Conservation (phyloP, 2,113 vertebrate species). For the Thunnus thynnus region DNA sequence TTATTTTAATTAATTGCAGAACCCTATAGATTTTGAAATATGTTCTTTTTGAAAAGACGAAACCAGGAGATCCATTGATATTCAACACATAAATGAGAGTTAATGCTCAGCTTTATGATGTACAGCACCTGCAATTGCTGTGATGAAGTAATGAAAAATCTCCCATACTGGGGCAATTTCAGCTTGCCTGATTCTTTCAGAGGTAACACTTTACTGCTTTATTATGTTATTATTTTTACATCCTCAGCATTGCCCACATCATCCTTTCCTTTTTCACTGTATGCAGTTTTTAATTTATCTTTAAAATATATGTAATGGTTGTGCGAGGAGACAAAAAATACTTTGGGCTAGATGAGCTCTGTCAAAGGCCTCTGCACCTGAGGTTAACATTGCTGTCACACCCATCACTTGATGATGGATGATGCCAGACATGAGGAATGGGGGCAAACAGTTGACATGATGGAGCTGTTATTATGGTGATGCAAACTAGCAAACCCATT, state of each 20-base stretch:
- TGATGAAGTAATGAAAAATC: background rate
- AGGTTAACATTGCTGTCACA: background rate
- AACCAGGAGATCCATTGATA: too few species aligned
- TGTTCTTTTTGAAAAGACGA: too few species aligned
- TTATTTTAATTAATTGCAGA: too few species aligned
- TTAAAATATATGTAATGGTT: background rate
- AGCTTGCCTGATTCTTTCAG: background rate
- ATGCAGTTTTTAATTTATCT: background rate
- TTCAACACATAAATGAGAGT: too few species aligned
- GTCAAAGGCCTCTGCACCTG: slow-evolving; percentile 7
- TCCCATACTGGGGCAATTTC: background rate
- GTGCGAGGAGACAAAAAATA: background rate
- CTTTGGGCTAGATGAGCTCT: background rate
- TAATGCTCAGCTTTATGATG: too few species aligned
- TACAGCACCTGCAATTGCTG: background rate
- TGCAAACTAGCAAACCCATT: too few species aligned
- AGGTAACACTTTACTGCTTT: too few species aligned
- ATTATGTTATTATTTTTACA: background rate
- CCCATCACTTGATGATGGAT: slow-evolving; percentile 18
- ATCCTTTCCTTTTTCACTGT: background rate
- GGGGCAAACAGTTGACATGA: background rate
- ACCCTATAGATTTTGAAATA: too few species aligned
- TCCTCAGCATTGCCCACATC: background rate
- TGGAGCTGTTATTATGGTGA: too few species aligned
- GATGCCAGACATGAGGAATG: background rate